phyloP scores from a whole-genome alignment of 2,888 invertebrate species.

The Euphydryas editha region DNA sequence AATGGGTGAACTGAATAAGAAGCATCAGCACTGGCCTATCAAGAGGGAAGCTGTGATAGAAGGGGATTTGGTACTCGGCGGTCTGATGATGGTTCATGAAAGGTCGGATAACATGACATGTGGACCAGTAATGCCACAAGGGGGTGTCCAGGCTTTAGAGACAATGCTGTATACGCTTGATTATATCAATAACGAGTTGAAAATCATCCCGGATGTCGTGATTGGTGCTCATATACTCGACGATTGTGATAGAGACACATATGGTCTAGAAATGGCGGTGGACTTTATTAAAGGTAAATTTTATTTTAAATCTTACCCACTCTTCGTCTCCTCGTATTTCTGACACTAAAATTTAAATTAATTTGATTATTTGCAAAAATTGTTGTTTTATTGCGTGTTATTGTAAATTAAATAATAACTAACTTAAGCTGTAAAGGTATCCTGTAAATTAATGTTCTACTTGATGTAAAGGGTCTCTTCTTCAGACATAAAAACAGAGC shows the following conservation, averaged over 20 bases:
- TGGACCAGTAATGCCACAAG: constrained; percentile 97
- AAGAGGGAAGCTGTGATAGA: constrained; percentile 94
- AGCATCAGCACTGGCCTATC: constrained; percentile 88
- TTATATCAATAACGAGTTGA: constrained; percentile 86
- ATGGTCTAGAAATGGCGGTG: constrained; percentile 97
- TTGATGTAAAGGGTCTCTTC: too few relatives aligned
- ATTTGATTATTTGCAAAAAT: too few relatives aligned
- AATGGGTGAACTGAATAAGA: constrained; percentile 65
- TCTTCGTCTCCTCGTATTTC: background rate
- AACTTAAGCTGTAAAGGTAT: too few relatives aligned
- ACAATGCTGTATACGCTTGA: constrained; percentile 96
- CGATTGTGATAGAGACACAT: constrained; percentile 98
- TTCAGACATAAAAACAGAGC: too few relatives aligned
- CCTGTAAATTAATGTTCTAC: too few relatives aligned
- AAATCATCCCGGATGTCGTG: constrained; percentile 89
- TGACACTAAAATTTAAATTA: too few relatives aligned
- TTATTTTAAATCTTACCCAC: background rate
- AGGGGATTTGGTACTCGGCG: constrained; percentile 94
- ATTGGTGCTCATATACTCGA: constrained; percentile 95
- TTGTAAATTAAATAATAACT: too few relatives aligned
- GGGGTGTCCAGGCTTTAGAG: constrained; percentile 94
- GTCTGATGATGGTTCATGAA: constrained; percentile 97
- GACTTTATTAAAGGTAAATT: constrained; percentile 96
- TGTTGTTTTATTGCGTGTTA: too few relatives aligned
- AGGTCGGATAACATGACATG: constrained; percentile 94